Percentiles rank a stretch among this genome's conserved stretches.
These are phyloP conservation scores for Mnemiopsis leidyi DNA, from an alignment of 37 sponge, comb jelly and placozoan genomes.

Conservation along the genomic window DNA sequence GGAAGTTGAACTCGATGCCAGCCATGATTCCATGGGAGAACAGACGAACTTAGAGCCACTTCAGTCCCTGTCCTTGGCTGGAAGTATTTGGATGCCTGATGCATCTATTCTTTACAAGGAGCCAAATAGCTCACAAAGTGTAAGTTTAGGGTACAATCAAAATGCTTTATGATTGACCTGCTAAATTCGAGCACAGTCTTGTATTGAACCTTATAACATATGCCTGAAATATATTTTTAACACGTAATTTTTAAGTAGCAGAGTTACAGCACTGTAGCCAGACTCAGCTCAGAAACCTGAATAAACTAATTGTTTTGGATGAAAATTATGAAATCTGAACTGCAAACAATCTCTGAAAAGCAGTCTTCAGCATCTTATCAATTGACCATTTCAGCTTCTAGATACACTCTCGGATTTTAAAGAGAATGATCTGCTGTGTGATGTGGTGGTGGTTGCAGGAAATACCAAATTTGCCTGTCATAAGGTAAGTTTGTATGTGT, in stretches of 20 bases:
- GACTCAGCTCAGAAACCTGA: no score
- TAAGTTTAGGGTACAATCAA: neutral
- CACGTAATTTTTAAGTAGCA: no score
- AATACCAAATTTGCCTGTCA: conserved; percentile 28
- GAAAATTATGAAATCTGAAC: neutral
- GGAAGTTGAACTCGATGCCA: neutral
- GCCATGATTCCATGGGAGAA: neutral
- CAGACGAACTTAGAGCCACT: neutral
- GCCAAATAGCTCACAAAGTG: conserved; percentile 13
- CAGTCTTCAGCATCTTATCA: no score
- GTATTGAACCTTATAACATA: no score
- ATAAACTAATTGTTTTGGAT: no score
- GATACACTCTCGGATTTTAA: neutral
- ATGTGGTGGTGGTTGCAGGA: neutral
- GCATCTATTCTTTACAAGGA: conserved; percentile 7
- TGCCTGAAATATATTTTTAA: no score
- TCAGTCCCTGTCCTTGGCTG: neutral
- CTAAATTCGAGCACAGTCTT: no score
- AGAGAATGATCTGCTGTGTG: conserved; percentile 12
- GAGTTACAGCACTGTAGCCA: no score
- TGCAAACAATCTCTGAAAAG: no score
- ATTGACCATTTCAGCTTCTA: neutral
- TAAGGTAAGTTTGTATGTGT: conserved; percentile 12
- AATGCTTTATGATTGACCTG: no score
- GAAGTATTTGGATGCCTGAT: neutral